phyloP scores from a whole-genome alignment of 2,888 invertebrate species.

The Bedellia somnulentella region DNA sequence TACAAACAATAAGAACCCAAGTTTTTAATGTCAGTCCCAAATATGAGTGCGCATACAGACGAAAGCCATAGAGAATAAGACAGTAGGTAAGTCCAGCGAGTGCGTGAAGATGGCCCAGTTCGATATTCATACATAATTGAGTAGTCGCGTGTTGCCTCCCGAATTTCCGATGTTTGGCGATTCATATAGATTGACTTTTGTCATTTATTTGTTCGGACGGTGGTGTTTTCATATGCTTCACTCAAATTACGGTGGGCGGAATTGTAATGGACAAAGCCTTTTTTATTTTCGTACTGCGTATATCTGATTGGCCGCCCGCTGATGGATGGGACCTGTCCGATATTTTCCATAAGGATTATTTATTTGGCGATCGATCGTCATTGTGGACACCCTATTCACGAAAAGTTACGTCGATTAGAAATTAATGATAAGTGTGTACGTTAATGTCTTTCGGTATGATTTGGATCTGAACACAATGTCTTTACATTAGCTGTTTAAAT shows the following conservation, averaged over 20 bases:
- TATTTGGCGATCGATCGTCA: conserved; percentile 19
- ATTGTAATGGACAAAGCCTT: conserved; percentile 49
- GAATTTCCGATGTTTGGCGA: conserved; percentile 60
- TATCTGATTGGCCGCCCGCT: conserved; percentile 43
- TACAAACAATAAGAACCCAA: no score
- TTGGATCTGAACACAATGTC: no score
- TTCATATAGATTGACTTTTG: conserved; percentile 62
- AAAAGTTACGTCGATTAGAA: no score
- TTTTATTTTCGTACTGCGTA: conserved; percentile 25
- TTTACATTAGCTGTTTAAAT: no score
- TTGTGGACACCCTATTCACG: no score
- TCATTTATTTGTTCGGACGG: conserved; percentile 58
- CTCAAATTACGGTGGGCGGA: conserved; percentile 41
- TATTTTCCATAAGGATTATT: conserved; percentile 30
- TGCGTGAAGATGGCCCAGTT: conserved; percentile 56
- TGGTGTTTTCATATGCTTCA: conserved; percentile 51
- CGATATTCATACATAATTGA: conserved; percentile 60
- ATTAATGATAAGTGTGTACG: no score
- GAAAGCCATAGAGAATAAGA: no score
- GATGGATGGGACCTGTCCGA: conserved; percentile 41
- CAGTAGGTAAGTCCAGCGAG: no score
- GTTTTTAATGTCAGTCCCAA: no score
- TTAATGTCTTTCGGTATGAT: no score
- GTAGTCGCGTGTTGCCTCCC: conserved; percentile 54
- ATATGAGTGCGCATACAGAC: no score